These are phyloP conservation scores for Seriola rivoliana DNA, from an alignment of 2,113 vertebrate genomes.

Conservation along the genomic window DNA sequence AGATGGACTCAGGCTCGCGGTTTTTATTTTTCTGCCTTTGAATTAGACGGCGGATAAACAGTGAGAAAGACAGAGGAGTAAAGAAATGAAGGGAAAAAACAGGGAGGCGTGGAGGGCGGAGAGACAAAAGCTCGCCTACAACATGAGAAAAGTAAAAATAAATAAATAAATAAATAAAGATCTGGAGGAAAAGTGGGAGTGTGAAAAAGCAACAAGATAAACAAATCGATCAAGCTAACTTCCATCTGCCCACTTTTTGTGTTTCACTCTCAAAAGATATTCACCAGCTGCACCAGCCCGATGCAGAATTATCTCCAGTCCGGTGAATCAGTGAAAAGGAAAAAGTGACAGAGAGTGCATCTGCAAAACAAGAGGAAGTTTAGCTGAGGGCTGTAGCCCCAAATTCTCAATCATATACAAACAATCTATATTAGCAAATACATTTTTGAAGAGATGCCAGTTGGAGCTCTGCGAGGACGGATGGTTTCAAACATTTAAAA, in stretches of 20 bases:
- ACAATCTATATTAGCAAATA: too few relatives aligned
- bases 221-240: conserved; percentile 19
- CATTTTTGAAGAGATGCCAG: too few relatives aligned
- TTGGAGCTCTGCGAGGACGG: too few relatives aligned
- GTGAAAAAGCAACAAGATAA: conserved; percentile 9
- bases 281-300: too few relatives aligned
- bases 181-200: conserved; percentile 4
- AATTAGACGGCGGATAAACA: conserved; percentile 33
- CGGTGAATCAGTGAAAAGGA: too few relatives aligned
- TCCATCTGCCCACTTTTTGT: conserved; percentile 39
- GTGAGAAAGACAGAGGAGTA: conserved; percentile 7
- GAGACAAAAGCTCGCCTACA: conserved; percentile 9
- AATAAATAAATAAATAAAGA: background rate
- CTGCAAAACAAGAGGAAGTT: too few relatives aligned
- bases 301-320: too few relatives aligned
- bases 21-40: conserved; percentile 42
- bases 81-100: conserved; percentile 8
- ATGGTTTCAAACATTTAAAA: too few relatives aligned
- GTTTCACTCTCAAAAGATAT: background rate
- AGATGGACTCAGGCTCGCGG: conserved; percentile 60
- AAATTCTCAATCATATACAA: too few relatives aligned
- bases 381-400: too few relatives aligned
- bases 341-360: too few relatives aligned
- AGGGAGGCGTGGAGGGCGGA: background rate
- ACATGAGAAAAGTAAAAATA: background rate